These are phyloP conservation scores for Ispidina picta DNA, from an alignment of 2,797 vertebrate genomes.

Conservation along the genomic window DNA sequence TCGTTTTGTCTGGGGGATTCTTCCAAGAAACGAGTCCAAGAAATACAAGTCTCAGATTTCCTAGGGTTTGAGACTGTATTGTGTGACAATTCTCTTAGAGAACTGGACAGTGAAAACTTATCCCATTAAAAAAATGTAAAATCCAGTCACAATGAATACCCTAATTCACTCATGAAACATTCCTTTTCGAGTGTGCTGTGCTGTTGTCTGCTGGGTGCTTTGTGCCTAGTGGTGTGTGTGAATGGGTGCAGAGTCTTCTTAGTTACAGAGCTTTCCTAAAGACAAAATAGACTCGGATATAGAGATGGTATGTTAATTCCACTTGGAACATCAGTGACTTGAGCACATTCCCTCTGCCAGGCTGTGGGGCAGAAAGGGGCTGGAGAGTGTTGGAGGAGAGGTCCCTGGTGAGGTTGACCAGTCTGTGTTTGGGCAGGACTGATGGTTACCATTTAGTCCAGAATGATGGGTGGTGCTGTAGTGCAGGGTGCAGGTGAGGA, in stretches of 20 bases:
- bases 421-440: background rate
- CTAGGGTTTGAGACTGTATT: background rate
- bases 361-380: too few species aligned
- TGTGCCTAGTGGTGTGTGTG: background rate
- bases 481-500: background rate
- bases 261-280: background rate
- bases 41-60: background rate
- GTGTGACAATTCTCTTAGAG: background rate
- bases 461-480: fast-evolving
- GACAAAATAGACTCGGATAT: background rate
- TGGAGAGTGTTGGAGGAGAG: background rate
- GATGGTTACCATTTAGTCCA: background rate
- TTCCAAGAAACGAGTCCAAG: background rate
- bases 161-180: background rate
- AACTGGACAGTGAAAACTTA: background rate
- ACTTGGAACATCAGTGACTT: background rate
- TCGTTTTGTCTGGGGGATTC: background rate
- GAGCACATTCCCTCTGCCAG: background rate
- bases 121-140: slow-evolving; percentile 5
- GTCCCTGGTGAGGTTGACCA: fast-evolving
- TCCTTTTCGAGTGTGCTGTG: background rate
- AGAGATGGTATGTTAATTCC: fast-evolving
- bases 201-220: background rate
- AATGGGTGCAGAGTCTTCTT: background rate
- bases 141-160: background rate